Evolutionary conservation across 2,113 vertebrate genomes (phyloP), one percentile per base, ranked within the genome.

Genomic region (Elachura formosa): DNA sequence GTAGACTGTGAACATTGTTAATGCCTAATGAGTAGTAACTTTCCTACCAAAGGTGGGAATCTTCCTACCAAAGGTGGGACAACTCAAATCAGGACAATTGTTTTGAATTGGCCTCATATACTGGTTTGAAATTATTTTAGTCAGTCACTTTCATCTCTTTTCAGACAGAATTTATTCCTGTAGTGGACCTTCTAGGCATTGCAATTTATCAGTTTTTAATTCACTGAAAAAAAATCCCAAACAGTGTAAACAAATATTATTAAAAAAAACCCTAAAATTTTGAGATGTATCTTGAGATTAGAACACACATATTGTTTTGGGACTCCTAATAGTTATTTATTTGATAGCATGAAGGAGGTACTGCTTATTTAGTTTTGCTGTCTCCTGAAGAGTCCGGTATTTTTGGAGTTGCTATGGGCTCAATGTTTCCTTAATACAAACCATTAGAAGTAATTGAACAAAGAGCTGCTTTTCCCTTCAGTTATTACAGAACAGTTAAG

Each of bases 401-500:
- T 3, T 15, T 72, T 91, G 54, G 40, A 43, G n/a, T 61, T 69
- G 24, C 17, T 56, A 20, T 52, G 23, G 18, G 80, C 49, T 64
- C 63, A 79, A 2, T 49, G 13, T 74, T 86, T 69, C 55, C 45
- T 83, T 83, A 74, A 62, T 59, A 62, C 10, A 71, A 88, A 51
- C 23, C 5, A 36, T 9, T 9, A 69, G 49, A 63, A 84, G 13
- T 61, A 87, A 82, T 76, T 54, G 66, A 85, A 49, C 28, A 92
- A 87, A 89, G 12, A 93, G 66, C 18, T 21, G 5, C 14, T 45
- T 89, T 82, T 84, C 8, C 36, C 45, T 46, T 87, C 58, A 34
- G 59, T 46, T 80, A 76, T 64, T 72, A 64, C 46, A 62, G 73
- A 84, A 84, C 12, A n/a, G 33, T 58, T 75, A 94, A 79, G 21